Evolutionary conservation across 2,113 vertebrate species (phyloP).

Genomic region (Cottus gobio): DNA sequence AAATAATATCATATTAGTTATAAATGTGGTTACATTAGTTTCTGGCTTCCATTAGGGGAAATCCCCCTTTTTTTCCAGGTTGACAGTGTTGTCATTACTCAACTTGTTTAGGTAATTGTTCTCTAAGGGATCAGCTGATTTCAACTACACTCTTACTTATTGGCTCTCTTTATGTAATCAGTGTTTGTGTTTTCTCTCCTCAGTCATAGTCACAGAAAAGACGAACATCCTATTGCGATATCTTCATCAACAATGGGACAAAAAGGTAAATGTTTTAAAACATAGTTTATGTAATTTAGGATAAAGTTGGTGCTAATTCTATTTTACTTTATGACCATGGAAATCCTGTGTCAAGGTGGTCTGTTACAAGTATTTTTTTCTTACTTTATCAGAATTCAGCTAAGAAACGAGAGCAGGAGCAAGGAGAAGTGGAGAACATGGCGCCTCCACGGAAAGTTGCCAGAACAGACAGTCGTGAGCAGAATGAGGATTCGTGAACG

Average conservation of each 20-base stretch:
- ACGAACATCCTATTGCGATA: conserved; percentile 96
- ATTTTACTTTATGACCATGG: no score
- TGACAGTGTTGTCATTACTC: background rate
- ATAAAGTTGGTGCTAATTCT: background rate
- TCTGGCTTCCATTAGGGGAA: background rate
- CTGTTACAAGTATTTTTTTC: background rate
- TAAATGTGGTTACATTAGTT: background rate
- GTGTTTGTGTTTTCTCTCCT: conserved; percentile 28
- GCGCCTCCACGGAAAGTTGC: conserved; percentile 91
- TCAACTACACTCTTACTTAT: background rate
- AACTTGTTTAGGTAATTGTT: background rate
- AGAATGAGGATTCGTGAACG: conserved; percentile 90
- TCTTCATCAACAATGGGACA: conserved; percentile 97
- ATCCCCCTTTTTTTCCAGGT: background rate
- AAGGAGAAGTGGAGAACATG: conserved; percentile 87
- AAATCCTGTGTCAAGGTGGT: background rate
- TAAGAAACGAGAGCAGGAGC: conserved; percentile 94
- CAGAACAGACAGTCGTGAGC: conserved; percentile 90
- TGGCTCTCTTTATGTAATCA: conserved; percentile 2
- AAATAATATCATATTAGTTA: background rate
- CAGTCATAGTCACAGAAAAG: conserved; percentile 98
- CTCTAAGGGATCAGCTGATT: background rate
- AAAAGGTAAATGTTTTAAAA: conserved; percentile 86
- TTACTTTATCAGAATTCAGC: conserved; percentile 87
- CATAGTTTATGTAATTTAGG: background rate